Conservation (phyloP, 2,113 vertebrate species). For the Climacteris rufus region DNA sequence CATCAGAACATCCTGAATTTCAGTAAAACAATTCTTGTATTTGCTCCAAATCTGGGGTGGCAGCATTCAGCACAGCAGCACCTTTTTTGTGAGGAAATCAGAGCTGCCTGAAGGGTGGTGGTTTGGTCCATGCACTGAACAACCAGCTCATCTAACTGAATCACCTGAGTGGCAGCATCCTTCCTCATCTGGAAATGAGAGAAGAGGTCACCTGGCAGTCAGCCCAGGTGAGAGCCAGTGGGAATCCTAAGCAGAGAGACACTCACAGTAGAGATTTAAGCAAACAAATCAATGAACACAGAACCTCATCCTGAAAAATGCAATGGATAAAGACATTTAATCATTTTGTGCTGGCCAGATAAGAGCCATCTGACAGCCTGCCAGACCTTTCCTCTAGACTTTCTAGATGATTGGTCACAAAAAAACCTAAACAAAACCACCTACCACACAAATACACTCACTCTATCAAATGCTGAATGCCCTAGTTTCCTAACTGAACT, state of each 20-base stretch:
- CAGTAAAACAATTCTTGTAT: background rate
- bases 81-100: background rate
- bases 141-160: background rate
- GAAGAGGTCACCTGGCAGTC: background rate
- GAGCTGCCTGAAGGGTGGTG: background rate
- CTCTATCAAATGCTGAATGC: background rate
- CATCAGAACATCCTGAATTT: rapidly evolving
- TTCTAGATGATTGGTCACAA: background rate
- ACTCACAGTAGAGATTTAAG: background rate
- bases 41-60: background rate
- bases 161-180: background rate
- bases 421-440: background rate
- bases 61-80: background rate
- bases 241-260: background rate
- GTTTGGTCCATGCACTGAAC: background rate
- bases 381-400: background rate
- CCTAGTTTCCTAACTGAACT: background rate
- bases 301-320: background rate
- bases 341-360: background rate
- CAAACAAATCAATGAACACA: background rate
- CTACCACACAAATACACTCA: background rate
- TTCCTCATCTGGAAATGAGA: background rate
- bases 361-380: background rate
- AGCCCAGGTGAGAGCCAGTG: background rate
- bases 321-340: background rate